Percentiles rank a stretch among this genome's conserved stretches.
Conservation (phyloP, 1,140 invertebrate species). For the Aleiodes sp. region DNA sequence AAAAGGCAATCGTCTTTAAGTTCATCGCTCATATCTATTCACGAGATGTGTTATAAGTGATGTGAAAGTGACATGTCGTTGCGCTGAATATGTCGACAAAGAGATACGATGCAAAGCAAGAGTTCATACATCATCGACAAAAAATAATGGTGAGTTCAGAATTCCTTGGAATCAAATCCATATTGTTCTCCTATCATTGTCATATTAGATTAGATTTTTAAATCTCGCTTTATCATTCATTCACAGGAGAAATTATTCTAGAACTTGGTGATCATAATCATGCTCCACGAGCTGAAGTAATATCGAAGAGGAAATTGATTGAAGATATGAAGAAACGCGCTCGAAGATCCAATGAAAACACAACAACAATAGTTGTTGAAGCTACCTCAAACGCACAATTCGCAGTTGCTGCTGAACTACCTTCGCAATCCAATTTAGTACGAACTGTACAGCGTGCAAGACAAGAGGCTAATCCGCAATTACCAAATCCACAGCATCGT, state of each 20-base stretch:
- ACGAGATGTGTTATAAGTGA: not conserved
- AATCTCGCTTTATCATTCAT: not conserved
- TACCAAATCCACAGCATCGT: not conserved
- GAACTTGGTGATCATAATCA: not conserved
- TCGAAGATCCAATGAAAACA: not conserved
- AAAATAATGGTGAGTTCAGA: not conserved
- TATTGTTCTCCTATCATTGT: not conserved
- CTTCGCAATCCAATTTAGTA: not conserved
- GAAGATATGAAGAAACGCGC: not conserved
- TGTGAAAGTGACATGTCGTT: not conserved
- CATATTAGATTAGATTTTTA: not conserved
- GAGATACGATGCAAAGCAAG: not conserved
- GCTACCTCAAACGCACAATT: not conserved
- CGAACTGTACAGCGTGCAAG: slow-evolving; percentile 13
- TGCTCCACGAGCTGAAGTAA: not conserved
- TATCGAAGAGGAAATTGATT: not conserved
- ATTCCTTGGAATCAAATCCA: not conserved
- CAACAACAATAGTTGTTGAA: not conserved
- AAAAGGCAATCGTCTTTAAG: no score
- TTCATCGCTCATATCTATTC: not conserved
- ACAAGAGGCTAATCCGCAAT: not conserved
- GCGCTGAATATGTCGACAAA: not conserved
- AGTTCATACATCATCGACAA: not conserved
- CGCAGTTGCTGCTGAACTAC: not conserved
- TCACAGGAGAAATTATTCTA: not conserved